Conservation (phyloP, 2,888 invertebrate species). For the Meiosimyza decipiens region DNA sequence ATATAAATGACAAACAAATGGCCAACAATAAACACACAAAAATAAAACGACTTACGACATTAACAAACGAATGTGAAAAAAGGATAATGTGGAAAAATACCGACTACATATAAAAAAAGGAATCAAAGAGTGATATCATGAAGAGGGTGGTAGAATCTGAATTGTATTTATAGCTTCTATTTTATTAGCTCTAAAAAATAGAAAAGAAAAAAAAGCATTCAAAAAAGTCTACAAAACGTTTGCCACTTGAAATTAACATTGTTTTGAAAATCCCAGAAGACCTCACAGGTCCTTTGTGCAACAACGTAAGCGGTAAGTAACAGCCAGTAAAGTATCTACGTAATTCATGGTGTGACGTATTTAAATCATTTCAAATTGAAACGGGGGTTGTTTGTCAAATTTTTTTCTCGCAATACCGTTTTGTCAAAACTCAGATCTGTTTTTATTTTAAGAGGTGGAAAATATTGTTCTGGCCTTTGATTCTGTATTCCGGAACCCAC, state of each 20-base stretch:
- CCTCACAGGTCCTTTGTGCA: background rate
- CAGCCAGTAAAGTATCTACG: too few species aligned
- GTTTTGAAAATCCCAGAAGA: conserved; percentile 19
- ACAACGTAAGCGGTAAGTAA: too few species aligned
- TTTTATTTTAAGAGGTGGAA: conserved; percentile 31
- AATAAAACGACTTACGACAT: conserved; percentile 51
- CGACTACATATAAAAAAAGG: background rate
- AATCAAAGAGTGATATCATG: background rate
- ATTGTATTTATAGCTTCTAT: conserved; percentile 19
- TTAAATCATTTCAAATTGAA: conserved; percentile 60
- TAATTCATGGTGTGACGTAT: conserved; percentile 15
- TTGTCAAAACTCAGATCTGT: background rate
- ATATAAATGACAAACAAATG: conserved; percentile 54
- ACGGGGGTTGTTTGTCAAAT: too few species aligned
- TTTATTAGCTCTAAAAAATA: conserved; percentile 28
- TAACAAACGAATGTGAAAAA: conserved; percentile 53
- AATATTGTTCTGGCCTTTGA: conserved; percentile 31
- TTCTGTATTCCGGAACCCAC: conserved; percentile 23
- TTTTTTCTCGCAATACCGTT: background rate
- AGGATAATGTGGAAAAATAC: conserved; percentile 35
- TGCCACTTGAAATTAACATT: conserved; percentile 19
- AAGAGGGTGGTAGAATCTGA: background rate
- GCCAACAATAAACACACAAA: conserved; percentile 44
- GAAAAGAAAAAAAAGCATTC: background rate
- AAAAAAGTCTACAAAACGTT: too few species aligned